Evolutionary conservation across 2,888 invertebrate genomes (phyloP).

Genomic region (Nomada goodeniana): DNA sequence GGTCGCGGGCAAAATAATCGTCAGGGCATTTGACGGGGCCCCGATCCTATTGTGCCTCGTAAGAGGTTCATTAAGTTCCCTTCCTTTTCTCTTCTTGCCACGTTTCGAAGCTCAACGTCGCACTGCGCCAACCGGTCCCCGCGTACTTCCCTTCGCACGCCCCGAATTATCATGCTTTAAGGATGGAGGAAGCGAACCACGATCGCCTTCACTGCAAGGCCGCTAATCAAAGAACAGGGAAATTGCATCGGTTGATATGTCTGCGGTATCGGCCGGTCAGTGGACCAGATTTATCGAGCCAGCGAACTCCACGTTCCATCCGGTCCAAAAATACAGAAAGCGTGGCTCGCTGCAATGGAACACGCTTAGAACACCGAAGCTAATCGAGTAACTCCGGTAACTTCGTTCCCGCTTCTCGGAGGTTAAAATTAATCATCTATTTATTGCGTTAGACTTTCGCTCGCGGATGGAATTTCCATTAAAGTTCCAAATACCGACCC

Average conservation of each 20-base stretch:
- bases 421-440: constrained; percentile 10
- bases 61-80: constrained; percentile 36
- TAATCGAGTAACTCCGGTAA: constrained; percentile 12
- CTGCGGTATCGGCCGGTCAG: constrained; percentile 10
- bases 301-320: constrained; percentile 9
- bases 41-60: constrained; percentile 6
- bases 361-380: background rate
- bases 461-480: background rate
- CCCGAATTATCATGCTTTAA: background rate
- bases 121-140: background rate
- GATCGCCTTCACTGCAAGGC: background rate
- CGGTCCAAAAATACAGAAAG: background rate
- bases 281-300: background rate
- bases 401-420: constrained; percentile 3
- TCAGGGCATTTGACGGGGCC: constrained; percentile 14
- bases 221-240: too few species aligned
- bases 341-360: background rate
- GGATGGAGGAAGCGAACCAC: background rate
- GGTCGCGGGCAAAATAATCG: constrained; percentile 45
- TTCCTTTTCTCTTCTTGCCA: background rate
- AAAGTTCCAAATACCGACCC: background rate
- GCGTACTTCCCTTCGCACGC: background rate
- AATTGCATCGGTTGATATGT: too few species aligned
- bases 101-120: background rate
- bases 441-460: background rate